Evolutionary conservation across 2,797 vertebrate genomes (phyloP).

Genomic region (Gastrophryne carolinensis): DNA sequence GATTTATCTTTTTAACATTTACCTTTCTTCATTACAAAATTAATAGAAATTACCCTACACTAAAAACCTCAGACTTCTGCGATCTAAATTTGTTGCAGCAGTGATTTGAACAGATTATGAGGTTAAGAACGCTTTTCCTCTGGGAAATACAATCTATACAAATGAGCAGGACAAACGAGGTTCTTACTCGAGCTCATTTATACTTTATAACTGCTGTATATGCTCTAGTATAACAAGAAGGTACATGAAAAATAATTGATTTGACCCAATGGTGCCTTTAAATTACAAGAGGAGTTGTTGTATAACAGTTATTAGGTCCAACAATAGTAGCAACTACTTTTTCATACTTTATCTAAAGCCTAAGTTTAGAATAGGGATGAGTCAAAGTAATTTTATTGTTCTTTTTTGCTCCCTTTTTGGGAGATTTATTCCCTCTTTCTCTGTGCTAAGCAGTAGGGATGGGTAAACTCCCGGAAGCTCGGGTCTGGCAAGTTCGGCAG

Average conservation of each 20-base stretch:
- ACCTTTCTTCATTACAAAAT: background rate
- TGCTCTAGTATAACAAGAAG: conserved; percentile 11
- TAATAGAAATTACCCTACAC: conserved; percentile 12
- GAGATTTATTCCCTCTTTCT: no score
- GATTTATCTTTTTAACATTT: background rate
- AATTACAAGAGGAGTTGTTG: background rate
- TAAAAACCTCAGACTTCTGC: conserved; percentile 4
- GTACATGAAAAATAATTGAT: conserved; percentile 13
- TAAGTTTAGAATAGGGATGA: no score
- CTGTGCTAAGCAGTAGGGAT: no score
- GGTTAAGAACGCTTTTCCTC: conserved; percentile 22
- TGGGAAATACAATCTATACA: conserved; percentile 33
- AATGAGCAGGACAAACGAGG: conserved; percentile 26
- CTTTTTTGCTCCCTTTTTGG: no score
- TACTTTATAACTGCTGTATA: conserved; percentile 27
- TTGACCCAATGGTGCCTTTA: background rate
- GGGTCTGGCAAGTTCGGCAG: no score
- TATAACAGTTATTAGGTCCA: no score
- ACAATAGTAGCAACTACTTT: no score
- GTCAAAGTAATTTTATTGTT: no score
- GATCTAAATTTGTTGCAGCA: background rate
- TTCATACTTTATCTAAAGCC: no score
- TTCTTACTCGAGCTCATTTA: conserved; percentile 24
- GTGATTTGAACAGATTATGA: conserved; percentile 5
- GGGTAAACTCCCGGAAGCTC: no score